Percentiles rank a stretch among this genome's conserved stretches.
Evolutionary conservation across 2,113 vertebrate genomes (phyloP).

Genomic region (Coptodon bakossiorum): DNA sequence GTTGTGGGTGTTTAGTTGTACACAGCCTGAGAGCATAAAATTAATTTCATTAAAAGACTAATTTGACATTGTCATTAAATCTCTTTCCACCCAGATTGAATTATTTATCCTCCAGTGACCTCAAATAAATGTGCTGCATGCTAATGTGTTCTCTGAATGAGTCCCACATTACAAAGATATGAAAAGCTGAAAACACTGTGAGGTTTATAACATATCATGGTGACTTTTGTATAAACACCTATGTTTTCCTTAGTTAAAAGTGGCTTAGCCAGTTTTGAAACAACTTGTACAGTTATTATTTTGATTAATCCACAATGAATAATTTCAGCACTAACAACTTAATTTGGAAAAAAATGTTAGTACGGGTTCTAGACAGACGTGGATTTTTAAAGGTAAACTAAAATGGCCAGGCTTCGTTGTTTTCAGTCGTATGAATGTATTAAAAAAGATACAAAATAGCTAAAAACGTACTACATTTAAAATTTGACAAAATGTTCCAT

Average conservation of each 20-base stretch:
- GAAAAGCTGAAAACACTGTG: background rate
- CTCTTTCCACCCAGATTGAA: background rate
- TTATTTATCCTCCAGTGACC: background rate
- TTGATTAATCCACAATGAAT: background rate
- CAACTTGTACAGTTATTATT: background rate
- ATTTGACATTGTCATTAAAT: background rate
- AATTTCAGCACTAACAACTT: background rate
- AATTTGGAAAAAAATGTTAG: background rate
- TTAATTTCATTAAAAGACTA: background rate
- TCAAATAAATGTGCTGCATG: background rate
- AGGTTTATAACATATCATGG: rapidly evolving
- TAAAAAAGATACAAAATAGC: background rate
- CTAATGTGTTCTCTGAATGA: background rate
- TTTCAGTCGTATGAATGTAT: background rate
- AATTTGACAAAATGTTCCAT: background rate
- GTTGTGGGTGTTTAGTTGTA: background rate
- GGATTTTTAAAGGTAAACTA: background rate
- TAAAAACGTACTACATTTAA: background rate
- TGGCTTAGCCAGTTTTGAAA: background rate
- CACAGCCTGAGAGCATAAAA: background rate
- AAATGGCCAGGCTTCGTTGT: background rate
- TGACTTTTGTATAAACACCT: background rate
- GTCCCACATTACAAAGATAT: background rate
- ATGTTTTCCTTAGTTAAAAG: background rate
- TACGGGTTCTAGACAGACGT: rapidly evolving